These are phyloP conservation scores for Seriola rivoliana DNA, from an alignment of 2,113 vertebrate genomes.

Conservation along the genomic window DNA sequence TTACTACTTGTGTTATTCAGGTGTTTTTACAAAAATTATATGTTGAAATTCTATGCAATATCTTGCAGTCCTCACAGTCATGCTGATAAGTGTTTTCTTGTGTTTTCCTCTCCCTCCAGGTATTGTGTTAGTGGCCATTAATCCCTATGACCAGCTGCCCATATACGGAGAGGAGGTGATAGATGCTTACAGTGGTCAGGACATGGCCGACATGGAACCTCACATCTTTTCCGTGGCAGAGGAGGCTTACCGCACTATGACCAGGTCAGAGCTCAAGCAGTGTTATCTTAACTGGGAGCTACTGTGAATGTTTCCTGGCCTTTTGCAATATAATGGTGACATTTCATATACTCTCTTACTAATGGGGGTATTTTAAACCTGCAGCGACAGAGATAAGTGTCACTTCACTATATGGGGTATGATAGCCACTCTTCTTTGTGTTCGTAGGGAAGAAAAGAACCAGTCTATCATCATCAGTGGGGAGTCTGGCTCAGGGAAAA, in stretches of 20 bases:
- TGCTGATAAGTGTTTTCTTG: not conserved
- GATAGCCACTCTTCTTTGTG: not conserved
- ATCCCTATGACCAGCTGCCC: conserved; percentile 86
- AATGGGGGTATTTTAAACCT: not conserved
- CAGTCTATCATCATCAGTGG: conserved; percentile 89
- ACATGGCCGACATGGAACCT: conserved; percentile 86
- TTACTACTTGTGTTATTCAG: not conserved
- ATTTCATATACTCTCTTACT: not conserved
- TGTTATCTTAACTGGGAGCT: not conserved
- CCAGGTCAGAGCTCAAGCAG: conserved; percentile 75
- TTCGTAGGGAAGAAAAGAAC: conserved; percentile 83
- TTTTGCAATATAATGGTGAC: not conserved
- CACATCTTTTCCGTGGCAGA: conserved; percentile 88
- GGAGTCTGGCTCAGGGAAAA: conserved; percentile 88
- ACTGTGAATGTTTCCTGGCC: not conserved
- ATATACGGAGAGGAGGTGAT: conserved; percentile 88
- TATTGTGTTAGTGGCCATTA: conserved; percentile 86
- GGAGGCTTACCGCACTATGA: conserved; percentile 87
- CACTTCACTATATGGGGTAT: not conserved
- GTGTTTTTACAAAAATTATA: not conserved
- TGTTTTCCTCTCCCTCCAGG: conserved; percentile 67
- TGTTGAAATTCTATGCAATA: not conserved
- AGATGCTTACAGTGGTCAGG: conserved; percentile 86
- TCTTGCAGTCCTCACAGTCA: not conserved
- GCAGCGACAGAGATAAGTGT: not conserved